phyloP scores from a whole-genome alignment of 2,888 invertebrate species.

The Lepidocyrtinus sp. region DNA sequence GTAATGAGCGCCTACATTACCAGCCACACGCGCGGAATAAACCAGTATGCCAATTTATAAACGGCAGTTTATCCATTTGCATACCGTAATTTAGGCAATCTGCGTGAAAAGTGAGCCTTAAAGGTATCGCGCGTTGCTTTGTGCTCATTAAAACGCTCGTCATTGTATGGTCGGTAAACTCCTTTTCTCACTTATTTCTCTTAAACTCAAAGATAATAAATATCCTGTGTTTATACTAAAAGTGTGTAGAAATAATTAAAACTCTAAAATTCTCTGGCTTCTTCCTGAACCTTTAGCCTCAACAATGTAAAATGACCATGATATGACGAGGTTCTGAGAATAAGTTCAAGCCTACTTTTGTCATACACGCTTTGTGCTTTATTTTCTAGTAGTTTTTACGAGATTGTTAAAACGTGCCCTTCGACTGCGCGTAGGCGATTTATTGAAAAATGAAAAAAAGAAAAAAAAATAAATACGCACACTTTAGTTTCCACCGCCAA shows the following conservation, averaged over 20 bases:
- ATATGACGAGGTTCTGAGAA: conserved; percentile 34
- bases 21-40: not conserved
- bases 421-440: not conserved
- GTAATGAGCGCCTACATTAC: not conserved
- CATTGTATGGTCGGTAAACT: too few relatives aligned
- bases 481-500: not conserved
- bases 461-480: not conserved
- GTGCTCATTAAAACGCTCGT: too few relatives aligned
- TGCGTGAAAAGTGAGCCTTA: not conserved
- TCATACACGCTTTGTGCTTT: too few relatives aligned
- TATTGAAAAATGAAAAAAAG: not conserved
- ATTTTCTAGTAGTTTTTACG: too few relatives aligned
- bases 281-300: not conserved
- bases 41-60: not conserved
- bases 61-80: not conserved
- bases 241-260: not conserved
- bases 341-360: conserved; percentile 22
- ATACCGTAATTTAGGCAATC: too few relatives aligned
- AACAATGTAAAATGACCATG: conserved; percentile 19
- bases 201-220: too few relatives aligned
- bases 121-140: not conserved
- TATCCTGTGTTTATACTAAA: not conserved
- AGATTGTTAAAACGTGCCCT: not conserved
- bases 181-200: too few relatives aligned
- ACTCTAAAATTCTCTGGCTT: too few relatives aligned